Conservation (phyloP, 2,797 vertebrate species). For the Tympanoctomys barrerae region DNA sequence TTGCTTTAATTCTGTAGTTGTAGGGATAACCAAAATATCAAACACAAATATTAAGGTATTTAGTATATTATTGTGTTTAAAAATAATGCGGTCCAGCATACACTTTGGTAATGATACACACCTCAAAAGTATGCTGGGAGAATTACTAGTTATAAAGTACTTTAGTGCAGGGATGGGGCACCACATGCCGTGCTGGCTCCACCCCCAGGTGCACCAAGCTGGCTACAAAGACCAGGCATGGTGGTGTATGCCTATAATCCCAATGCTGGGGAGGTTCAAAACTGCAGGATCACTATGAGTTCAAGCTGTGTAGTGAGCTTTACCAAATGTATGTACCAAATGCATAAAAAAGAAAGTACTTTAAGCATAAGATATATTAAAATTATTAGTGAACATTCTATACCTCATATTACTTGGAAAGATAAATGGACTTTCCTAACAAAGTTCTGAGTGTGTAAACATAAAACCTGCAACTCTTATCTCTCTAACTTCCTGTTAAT, state of each 20-base stretch:
- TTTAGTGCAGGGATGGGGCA: not conserved
- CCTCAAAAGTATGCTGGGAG: constrained; percentile 53
- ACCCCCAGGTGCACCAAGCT: too few relatives aligned
- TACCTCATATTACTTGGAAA: constrained; percentile 44
- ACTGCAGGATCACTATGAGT: too few relatives aligned
- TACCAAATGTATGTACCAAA: too few relatives aligned
- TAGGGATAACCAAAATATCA: constrained; percentile 43
- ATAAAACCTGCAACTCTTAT: constrained; percentile 41
- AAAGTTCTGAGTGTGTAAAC: constrained; percentile 45
- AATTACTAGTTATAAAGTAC: constrained; percentile 73
- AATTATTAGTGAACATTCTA: constrained; percentile 70
- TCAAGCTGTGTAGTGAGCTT: too few relatives aligned
- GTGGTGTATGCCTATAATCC: too few relatives aligned
- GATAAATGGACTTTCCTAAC: constrained; percentile 25
- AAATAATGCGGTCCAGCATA: constrained; percentile 52
- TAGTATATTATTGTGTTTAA: constrained; percentile 65
- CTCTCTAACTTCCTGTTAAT: constrained; percentile 66
- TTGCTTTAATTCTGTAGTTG: constrained; percentile 26
- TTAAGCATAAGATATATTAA: constrained; percentile 72
- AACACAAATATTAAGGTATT: constrained; percentile 68
- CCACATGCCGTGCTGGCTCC: too few relatives aligned
- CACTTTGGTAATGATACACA: constrained; percentile 61
- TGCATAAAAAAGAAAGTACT: constrained; percentile 24
- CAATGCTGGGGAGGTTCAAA: too few relatives aligned
- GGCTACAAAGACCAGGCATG: too few relatives aligned